Percentiles rank a stretch among this genome's conserved stretches.
Conservation (phyloP, 2,113 vertebrate species). For the Periophthalmus modestus region DNA sequence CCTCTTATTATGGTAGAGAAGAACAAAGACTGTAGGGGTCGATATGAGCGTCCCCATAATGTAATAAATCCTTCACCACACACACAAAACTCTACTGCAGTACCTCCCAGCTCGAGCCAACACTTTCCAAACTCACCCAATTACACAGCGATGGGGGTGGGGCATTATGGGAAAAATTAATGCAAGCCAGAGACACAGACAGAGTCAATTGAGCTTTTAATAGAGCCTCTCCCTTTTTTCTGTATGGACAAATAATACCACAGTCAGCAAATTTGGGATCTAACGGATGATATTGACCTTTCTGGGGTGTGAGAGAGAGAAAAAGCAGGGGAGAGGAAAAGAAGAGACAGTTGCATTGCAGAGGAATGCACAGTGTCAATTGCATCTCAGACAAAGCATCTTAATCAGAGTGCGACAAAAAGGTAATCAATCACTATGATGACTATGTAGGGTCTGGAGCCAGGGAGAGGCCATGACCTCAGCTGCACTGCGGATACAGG, state of each 20-base stretch:
- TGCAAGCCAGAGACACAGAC: constrained; percentile 45
- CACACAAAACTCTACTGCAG: constrained; percentile 12
- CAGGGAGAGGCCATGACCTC: constrained; percentile 57
- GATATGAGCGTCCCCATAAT: not conserved
- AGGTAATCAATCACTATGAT: constrained; percentile 58
- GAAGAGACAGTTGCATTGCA: constrained; percentile 9
- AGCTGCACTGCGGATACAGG: constrained; percentile 52
- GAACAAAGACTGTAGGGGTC: not conserved
- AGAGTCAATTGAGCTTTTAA: constrained; percentile 68
- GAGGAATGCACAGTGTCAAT: constrained; percentile 54
- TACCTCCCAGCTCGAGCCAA: not conserved
- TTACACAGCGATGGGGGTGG: constrained; percentile 16
- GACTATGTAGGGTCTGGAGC: constrained; percentile 35
- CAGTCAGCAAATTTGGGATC: constrained; percentile 66
- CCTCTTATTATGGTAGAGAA: constrained; percentile 1
- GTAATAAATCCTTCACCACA: not conserved
- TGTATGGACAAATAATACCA: constrained; percentile 64
- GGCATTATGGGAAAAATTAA: constrained; percentile 52
- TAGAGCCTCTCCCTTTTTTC: constrained; percentile 54
- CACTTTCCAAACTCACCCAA: constrained; percentile 25
- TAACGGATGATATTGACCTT: constrained; percentile 74
- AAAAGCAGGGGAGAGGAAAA: not conserved
- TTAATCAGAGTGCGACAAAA: constrained; percentile 58
- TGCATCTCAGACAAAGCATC: constrained; percentile 53
- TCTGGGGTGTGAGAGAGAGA: constrained; percentile 18